Evolutionary conservation across 2,797 vertebrate genomes (phyloP), one percentile per base, ranked within the genome.

Genomic region (Spinibarbus caldwelli): DNA sequence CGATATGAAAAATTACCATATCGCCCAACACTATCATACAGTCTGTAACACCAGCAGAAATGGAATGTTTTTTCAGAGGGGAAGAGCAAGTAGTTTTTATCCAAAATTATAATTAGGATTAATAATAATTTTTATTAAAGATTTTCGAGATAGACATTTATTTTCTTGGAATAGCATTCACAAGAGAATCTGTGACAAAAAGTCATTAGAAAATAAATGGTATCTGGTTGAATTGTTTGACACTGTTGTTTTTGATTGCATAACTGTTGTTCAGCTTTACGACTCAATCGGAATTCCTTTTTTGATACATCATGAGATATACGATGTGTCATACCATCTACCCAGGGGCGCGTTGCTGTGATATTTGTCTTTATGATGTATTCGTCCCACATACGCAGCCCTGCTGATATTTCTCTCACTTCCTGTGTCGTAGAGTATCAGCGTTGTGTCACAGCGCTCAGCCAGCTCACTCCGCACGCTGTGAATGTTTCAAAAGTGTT

Each of bases 401-500:
- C 78, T 45, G 81, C 67, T 67, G 70, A 64, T 78, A 64, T 86
- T 64, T 78, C 70, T 70, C 49, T 73, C 68, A 43, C 73, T 77
- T 64, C 59, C 70, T 84, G 36, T 67, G 38, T 67, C 41, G 45
- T 64, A 47, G 57, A 77, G 62, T 59, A 71, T 85, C 54, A 85
- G 57, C 26, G 47, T 43, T 73, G 67, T 54, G 29, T 82, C 73
- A 59, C 43, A 82, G 45, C 72, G n/a, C 80, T 83, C 78, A 78
- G 78, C 66, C 85, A 83, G 26, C 68, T 79, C 81, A 82, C 68
- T 85, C 59, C 73, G 4, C 80, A 62, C 31, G n/a, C 81, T 83
- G 70, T 26, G 45, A 54, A 81, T 81, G 54, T 67, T 84, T 81
- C 80, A 76, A 36, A 81, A 78, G 62, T 54, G 85, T 81, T 88